Base-by-base conservation (phyloP, 1,140 invertebrate genomes). In the Pemphigus obesinymphae region DNA sequence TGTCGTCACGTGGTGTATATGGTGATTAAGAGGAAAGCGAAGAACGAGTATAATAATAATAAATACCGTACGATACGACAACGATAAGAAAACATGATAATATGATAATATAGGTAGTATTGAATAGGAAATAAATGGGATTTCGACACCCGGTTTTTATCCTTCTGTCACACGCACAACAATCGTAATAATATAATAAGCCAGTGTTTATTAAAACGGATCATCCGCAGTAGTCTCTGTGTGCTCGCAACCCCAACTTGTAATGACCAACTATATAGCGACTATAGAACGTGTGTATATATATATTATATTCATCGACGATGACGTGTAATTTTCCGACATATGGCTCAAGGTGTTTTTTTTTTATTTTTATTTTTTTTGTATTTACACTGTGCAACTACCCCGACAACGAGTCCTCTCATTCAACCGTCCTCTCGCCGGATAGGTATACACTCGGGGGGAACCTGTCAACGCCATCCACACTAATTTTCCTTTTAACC, bases 391-490 rank as follows among this genome's bases (percentile, higher is more conserved):
- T 23, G 20, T 15, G 31, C 34, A 66, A 70, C n/a, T 15, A 43
- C 29, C 1, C n/a, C 34, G 63, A n/a, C 34, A 23, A n/a, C 37
- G 37, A 68, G 61, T 66, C 29, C 61, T 66, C 61, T 66, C 61
- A 66, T 66, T 66, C 61, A 66, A 68, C 20, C n/a, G 63, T 68
- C 34, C 63, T 68, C 20, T 37, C 63, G 20, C n/a, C 29, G 63
- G 20, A 68, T 37, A 37, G 34, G 34, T 10, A 10, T 34, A 17
- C 29, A 34, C 61, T 37, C 63, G 10, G 31, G 31, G 34, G 11
- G 34, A 68, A 68, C 63, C 63, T 68, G 63, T 68, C 63, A 68
- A 34, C 63, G 63, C 63, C 63, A 68, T 68, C 31, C 63, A 37
- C 63, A 68, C 63, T 37, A 37, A 68, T 68, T 68, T 68, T 68